Percentiles rank a stretch among this genome's conserved stretches.
Evolutionary conservation across 2,797 vertebrate genomes (phyloP).

Genomic region (Aphelocoma californica): DNA sequence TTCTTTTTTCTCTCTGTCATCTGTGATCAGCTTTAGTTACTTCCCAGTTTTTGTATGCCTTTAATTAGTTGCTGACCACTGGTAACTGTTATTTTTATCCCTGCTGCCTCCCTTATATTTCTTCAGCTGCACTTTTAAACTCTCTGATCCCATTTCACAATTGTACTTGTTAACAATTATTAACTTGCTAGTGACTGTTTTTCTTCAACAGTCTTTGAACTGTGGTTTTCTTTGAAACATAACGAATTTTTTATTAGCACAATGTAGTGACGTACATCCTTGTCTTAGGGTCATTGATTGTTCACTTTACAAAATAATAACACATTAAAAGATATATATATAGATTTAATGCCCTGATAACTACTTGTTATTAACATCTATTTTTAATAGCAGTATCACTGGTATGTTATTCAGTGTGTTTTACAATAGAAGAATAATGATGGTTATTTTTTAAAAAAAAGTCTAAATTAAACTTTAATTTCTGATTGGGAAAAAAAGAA

Average conservation of each 20-base stretch:
- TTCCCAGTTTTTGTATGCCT: not conserved
- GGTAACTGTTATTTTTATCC: not conserved
- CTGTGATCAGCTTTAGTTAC: not conserved
- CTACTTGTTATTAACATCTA: not conserved
- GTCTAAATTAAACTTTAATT: not conserved
- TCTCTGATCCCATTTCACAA: not conserved
- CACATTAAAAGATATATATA: not conserved
- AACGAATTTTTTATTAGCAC: not conserved
- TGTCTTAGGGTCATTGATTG: not conserved
- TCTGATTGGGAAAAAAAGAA: not conserved
- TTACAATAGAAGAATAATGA: not conserved
- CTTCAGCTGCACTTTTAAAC: not conserved
- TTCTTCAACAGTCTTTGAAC: not conserved
- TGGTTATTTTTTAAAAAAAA: not conserved
- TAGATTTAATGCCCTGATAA: not conserved
- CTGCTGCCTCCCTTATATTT: not conserved
- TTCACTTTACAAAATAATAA: not conserved
- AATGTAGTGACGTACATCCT: not conserved
- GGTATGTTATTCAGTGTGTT: not conserved
- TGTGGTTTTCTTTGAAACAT: not conserved
- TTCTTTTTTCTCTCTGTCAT: not conserved
- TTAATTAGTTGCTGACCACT: not conserved
- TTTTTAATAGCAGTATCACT: not conserved
- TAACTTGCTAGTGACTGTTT: not conserved
- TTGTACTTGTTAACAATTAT: not conserved